Evolutionary conservation across 2,888 invertebrate species (phyloP), one percentile per base, ranked within the genome.

Genomic region (Dromius quadrimaculatus): DNA sequence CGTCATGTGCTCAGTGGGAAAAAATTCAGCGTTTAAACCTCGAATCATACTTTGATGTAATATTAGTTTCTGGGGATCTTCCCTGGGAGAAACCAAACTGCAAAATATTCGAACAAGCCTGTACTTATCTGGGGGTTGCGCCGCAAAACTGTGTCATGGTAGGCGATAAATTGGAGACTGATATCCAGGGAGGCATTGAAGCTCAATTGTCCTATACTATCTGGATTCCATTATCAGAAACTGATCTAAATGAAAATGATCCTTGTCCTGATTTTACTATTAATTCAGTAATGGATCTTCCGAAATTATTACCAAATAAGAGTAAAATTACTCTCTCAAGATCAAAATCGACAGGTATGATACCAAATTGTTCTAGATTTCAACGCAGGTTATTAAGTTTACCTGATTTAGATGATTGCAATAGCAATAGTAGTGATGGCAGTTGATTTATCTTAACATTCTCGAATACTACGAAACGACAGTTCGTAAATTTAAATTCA

Each of bases 1-100:
- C 94, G 8, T 93, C 94, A 71, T 88, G 89, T 73, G 91, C 92
- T 32, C 94, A 95, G 83, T 94, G 94, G 93, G 94, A 95, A 84
- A 95, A 95, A 84, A 87, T 95, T 74, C 86, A 88, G 72, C 87
- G 87, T 74, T 85, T 93, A 74, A 87, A 88, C 63, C 85, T 93
- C 45, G 86, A 87, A 75, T 86, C 87, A 76, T 90, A 89, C 83
- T 94, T 94, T 82, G 92, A 93, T 83, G 87, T 90, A 77, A 87
- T 93, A 78, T 84, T 93, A 76, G 92, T 94, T 41, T 93, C 93
- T 54, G 93, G 92, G 13, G 94, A 94, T 83, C 84, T 92, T 76
- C 91, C 91, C 1, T 93, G 92, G 90, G 94, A 94, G 84, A 95
- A 94, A 82, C 94, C 94, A 0, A 88, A 92, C 80, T 87, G 90